Percentiles rank a stretch among this genome's conserved stretches.
phyloP scores from a whole-genome alignment of 2,113 vertebrate species.

The Pelusios castaneus region DNA sequence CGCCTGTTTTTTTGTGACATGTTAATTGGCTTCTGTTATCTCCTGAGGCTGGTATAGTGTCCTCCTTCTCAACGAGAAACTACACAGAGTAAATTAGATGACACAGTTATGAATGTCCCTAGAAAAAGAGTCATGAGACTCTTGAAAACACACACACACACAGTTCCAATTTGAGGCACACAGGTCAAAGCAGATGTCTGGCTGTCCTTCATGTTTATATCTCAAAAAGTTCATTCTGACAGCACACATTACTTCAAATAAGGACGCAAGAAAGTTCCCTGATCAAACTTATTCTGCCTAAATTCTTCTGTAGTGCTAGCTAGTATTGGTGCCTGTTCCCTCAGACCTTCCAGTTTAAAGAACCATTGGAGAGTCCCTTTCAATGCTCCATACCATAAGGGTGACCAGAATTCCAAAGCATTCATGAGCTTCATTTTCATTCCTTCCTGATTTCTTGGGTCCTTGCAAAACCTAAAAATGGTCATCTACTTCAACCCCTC shows the following conservation, averaged over 20 bases:
- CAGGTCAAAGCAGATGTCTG: neutral
- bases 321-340: neutral
- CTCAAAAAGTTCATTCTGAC: neutral
- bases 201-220: neutral
- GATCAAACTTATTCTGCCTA: neutral
- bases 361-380: neutral
- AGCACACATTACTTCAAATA: neutral
- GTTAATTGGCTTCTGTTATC: neutral
- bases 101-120: neutral
- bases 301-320: neutral
- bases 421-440: neutral
- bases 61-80: neutral
- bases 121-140: neutral
- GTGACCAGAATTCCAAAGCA: neutral
- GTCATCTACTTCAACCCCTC: neutral
- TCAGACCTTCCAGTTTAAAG: neutral
- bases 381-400: neutral
- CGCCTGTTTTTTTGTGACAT: neutral
- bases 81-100: neutral
- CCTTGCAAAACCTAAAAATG: neutral
- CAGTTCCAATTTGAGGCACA: neutral
- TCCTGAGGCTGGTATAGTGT: neutral
- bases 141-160: neutral
- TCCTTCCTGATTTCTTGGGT: neutral
- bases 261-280: neutral